phyloP scores from a whole-genome alignment of 1,140 invertebrate genomes.

The Hirudo medicinalis region DNA sequence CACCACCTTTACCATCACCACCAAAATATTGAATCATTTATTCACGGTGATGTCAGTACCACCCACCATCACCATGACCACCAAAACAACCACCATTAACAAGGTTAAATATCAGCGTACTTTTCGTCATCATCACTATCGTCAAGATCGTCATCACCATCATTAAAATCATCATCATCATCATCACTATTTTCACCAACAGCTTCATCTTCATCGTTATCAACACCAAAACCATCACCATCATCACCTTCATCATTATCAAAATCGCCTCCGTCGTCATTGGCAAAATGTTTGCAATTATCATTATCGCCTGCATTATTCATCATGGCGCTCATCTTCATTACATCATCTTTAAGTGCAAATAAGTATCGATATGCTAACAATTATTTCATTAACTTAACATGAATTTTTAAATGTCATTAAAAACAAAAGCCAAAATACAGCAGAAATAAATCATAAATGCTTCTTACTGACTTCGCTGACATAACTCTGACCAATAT shows the following conservation, averaged over 20 bases:
- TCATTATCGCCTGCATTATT: conserved; percentile 4
- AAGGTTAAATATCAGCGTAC: not conserved
- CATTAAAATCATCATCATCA: not conserved
- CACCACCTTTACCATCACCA: not conserved
- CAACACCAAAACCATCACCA: not conserved
- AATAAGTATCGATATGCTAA: too few species aligned
- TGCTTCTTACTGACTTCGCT: too few species aligned
- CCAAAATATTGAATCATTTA: not conserved
- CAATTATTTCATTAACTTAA: too few species aligned
- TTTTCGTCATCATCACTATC: not conserved
- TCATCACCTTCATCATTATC: not conserved
- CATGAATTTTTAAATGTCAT: too few species aligned
- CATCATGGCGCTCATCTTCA: too few species aligned
- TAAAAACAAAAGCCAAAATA: too few species aligned
- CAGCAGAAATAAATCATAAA: too few species aligned
- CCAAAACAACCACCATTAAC: not conserved
- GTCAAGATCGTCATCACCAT: not conserved
- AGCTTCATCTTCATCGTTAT: not conserved
- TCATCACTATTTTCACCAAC: not conserved
- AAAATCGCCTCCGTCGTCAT: not conserved
- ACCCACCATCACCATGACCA: too few species aligned
- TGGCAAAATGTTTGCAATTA: not conserved
- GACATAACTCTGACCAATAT: too few species aligned
- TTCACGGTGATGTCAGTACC: not conserved
- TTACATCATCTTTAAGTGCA: too few species aligned